Evolutionary conservation across 2,888 invertebrate genomes (phyloP).

Genomic region (Caenorhabditis japonica): DNA sequence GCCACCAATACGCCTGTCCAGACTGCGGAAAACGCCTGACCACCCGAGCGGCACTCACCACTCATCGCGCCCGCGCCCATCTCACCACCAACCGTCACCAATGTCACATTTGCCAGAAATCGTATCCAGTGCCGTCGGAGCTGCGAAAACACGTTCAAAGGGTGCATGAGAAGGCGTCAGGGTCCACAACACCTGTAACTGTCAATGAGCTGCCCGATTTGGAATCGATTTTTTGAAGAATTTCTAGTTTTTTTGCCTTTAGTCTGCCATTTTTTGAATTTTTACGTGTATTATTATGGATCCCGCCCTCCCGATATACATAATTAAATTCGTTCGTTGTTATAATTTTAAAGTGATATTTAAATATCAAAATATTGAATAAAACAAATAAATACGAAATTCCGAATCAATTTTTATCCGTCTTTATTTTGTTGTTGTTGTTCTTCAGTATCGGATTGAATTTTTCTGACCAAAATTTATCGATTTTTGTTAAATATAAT

Average conservation of each 20-base stretch:
- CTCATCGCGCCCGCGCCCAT: constrained; percentile 52
- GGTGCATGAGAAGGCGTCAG: constrained; percentile 13
- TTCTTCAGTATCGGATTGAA: no score
- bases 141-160: constrained; percentile 50
- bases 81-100: constrained; percentile 12
- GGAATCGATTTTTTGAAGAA: constrained; percentile 16
- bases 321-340: no score
- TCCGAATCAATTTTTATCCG: no score
- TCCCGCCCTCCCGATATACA: no score
- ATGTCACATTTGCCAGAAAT: constrained; percentile 48
- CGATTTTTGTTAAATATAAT: no score
- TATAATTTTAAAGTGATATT: no score
- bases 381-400: no score
- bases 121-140: constrained; percentile 44
- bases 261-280: not conserved
- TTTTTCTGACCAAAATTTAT: no score
- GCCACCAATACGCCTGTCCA: constrained; percentile 52
- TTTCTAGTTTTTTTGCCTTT: constrained; percentile 9
- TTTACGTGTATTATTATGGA: not conserved
- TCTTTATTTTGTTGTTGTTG: no score
- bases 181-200: not conserved
- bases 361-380: no score
- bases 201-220: constrained; percentile 10
- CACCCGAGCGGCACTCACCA: constrained; percentile 44
- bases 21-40: constrained; percentile 59